Base-by-base conservation (phyloP, 2,888 invertebrate genomes). In the Gnatocerus cornutus region DNA sequence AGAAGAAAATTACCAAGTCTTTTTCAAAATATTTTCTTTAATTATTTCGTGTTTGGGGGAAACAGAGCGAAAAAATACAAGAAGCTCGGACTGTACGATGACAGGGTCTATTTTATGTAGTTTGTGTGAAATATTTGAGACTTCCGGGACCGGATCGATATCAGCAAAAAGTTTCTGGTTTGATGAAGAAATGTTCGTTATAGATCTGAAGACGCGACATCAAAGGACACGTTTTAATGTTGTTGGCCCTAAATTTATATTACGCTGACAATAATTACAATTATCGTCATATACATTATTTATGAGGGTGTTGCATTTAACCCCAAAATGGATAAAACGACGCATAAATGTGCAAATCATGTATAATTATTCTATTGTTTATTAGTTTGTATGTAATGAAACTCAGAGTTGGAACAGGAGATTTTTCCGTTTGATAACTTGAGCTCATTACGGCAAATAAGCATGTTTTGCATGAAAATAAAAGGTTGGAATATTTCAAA, bases 81-180 rank as follows among this genome's bases (percentile, higher is more conserved):
- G 21, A 43, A 56, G 7, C 16, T 14, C 16, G 43, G 27, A 7
- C 7, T n/a, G 27, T 21, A 12, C 43, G 56, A 56, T 59, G 59
- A 59, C 59, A 46, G 45, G 33, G 45, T 59, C 45, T 59, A 59
- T 59, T 46, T 59, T 59, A 45, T 43, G 59, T 46, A 30, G 45
- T 46, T 59, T 46, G 46, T 30, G 46, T 45, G 13, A 59, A 45
- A 58, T 43, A 56, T 56, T 41, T 43, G 56, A 43, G 37, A 41
- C 21, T 9, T 29, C 33, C 14, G 9, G 8, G 29, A 16, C 10
- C 21, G 21, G 59, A 59, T 59, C 59, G 16, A 59, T 59, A 59
- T 59, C 59, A n/a, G 53, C 14, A 53, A 53, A 56, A 56, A 56
- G 41, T 56, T 53, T 56, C 41, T 1, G 43, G 43, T 21, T 21